Evolutionary conservation across 2,888 invertebrate genomes (phyloP).

Genomic region (Drymonia ruficornis): DNA sequence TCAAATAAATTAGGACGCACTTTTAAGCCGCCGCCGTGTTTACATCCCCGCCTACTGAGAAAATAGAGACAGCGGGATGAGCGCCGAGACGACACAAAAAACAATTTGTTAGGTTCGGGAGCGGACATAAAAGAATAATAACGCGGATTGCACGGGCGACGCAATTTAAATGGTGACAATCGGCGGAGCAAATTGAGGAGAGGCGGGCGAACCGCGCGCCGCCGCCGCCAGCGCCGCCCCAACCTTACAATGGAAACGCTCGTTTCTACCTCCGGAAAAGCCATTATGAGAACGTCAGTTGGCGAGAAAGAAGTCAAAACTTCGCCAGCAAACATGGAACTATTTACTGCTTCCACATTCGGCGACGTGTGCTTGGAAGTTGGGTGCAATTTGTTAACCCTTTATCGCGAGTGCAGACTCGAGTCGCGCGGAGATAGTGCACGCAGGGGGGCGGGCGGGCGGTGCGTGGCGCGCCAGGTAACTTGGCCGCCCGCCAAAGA

Average conservation of each 20-base stretch:
- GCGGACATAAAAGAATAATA: conserved; percentile 68
- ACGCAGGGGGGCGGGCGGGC: conserved; percentile 31
- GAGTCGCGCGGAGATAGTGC: conserved; percentile 40
- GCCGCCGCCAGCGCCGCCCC: conserved; percentile 51
- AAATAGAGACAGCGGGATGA: conserved; percentile 65
- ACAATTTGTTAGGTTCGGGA: conserved; percentile 53
- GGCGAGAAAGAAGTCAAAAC: conserved; percentile 77
- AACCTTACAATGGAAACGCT: conserved; percentile 56
- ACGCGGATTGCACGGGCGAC: conserved; percentile 67
- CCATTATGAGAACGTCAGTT: conserved; percentile 74
- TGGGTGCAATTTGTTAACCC: conserved; percentile 80
- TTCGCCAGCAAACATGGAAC: conserved; percentile 73
- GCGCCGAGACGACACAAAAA: conserved; percentile 48
- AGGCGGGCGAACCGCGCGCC: conserved; percentile 45
- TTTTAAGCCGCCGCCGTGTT: conserved; percentile 68
- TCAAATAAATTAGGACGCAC: conserved; percentile 74
- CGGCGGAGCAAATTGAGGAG: conserved; percentile 58
- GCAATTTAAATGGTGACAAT: conserved; percentile 78
- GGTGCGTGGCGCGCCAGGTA: conserved; percentile 66
- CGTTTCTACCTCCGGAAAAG: conserved; percentile 53
- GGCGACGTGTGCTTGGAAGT: conserved; percentile 76
- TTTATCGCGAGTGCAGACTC: conserved; percentile 68
- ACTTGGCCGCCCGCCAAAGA: conserved; percentile 79
- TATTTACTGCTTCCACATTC: conserved; percentile 77
- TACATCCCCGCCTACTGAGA: conserved; percentile 61